These are phyloP conservation scores for Tribolium madens DNA, from an alignment of 1,140 invertebrate genomes.

Conservation along the genomic window DNA sequence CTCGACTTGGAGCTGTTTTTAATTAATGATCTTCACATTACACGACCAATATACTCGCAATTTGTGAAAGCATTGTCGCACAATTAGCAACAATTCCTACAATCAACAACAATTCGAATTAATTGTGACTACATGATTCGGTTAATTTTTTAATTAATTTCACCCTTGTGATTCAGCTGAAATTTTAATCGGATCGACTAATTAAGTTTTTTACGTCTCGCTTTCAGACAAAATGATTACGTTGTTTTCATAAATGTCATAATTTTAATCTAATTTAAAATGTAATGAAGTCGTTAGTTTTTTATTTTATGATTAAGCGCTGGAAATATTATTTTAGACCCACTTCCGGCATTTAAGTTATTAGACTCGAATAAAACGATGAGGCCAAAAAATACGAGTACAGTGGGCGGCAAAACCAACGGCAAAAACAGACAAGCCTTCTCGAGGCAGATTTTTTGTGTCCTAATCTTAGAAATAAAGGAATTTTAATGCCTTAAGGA, in stretches of 20 bases:
- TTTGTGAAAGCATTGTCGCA: neutral
- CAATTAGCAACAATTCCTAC: constrained; percentile 1
- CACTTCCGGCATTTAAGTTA: constrained; percentile 41
- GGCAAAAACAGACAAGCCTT: too few species aligned
- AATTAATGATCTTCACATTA: constrained; percentile 23
- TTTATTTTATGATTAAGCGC: constrained; percentile 15
- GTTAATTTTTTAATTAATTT: constrained; percentile 27
- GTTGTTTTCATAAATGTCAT: constrained; percentile 25
- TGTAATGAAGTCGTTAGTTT: constrained; percentile 29
- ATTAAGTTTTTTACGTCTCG: constrained; percentile 13
- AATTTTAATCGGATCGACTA: constrained; percentile 2
- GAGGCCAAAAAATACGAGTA: neutral
- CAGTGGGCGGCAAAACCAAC: neutral
- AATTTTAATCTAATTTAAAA: constrained; percentile 36
- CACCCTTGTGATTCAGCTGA: constrained; percentile 17
- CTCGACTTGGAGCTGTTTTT: neutral
- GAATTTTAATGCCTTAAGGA: neutral
- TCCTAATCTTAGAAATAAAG: neutral
- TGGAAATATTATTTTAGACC: constrained; percentile 30
- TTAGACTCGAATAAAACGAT: neutral
- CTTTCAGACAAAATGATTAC: constrained; percentile 1
- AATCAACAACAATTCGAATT: neutral
- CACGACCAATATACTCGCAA: constrained; percentile 13
- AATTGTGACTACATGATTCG: constrained; percentile 14
- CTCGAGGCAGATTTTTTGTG: too few species aligned